phyloP scores from a whole-genome alignment of 2,113 vertebrate genomes.

The Campylomormyrus tamandua region DNA sequence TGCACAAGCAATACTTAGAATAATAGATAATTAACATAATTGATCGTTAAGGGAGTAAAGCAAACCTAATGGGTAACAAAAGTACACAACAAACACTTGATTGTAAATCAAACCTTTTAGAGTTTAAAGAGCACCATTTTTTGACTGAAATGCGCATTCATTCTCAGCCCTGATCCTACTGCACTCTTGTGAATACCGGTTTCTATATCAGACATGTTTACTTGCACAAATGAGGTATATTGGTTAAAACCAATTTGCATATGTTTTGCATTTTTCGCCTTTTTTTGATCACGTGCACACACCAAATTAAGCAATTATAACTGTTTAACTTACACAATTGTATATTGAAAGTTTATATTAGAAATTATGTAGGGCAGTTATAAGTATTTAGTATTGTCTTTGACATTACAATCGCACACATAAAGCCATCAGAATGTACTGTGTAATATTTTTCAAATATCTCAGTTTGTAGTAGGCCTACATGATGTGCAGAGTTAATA shows the following conservation, averaged over 20 bases:
- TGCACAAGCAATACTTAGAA: constrained; percentile 36
- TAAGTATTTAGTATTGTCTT: neutral
- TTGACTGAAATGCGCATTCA: neutral
- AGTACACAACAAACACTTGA: constrained; percentile 31
- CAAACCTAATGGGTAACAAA: constrained; percentile 32
- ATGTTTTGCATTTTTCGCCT: neutral
- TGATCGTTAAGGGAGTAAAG: constrained; percentile 40
- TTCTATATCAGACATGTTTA: neutral
- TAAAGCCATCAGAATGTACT: neutral
- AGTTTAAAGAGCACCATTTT: neutral
- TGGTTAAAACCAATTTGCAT: neutral
- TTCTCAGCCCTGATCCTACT: neutral
- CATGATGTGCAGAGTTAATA: neutral
- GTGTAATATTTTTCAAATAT: neutral
- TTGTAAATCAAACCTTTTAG: constrained; percentile 20
- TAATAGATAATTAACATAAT: constrained; percentile 40
- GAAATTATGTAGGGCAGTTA: neutral
- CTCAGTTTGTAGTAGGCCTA: neutral
- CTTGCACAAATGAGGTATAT: neutral
- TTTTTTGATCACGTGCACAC: neutral
- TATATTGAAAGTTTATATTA: neutral
- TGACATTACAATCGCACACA: neutral
- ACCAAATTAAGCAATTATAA: neutral
- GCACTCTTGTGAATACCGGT: neutral
- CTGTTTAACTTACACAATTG: neutral